A percentile compares a stretch with the other conserved stretches of the same genome.
Conservation (phyloP, 2,113 vertebrate species). For the Chlorocebus sabaeus region DNA sequence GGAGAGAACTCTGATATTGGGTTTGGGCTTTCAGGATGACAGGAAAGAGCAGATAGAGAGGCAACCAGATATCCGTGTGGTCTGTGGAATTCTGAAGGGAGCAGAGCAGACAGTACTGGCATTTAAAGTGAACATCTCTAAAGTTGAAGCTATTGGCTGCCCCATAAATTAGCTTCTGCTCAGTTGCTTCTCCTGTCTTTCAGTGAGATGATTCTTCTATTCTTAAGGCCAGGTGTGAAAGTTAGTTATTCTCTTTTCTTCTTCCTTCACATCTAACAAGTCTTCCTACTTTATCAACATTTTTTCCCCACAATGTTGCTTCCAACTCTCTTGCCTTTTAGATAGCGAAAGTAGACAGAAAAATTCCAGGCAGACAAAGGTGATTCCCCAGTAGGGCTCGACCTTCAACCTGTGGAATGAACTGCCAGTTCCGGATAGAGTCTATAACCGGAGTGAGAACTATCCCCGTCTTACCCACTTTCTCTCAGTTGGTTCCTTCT, state of each 20-base stretch:
- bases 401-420: no score
- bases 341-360: no score
- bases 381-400: no score
- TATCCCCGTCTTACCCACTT: no score
- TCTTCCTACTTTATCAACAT: neutral
- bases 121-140: no score
- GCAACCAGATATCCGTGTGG: neutral
- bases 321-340: neutral
- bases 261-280: neutral
- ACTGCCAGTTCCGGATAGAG: no score
- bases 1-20: neutral
- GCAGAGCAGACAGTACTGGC: neutral
- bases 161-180: neutral
- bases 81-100: neutral
- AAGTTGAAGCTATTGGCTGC: neutral
- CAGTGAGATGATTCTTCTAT: neutral
- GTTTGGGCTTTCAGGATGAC: neutral
- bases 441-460: no score
- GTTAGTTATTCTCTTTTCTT: neutral
- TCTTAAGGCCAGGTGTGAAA: neutral
- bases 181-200: neutral
- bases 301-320: neutral
- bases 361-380: no score
- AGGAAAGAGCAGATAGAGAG: accelerated
- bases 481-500: no score